Conservation (phyloP, 2,113 vertebrate genomes). For the Turdus rufiventris region DNA sequence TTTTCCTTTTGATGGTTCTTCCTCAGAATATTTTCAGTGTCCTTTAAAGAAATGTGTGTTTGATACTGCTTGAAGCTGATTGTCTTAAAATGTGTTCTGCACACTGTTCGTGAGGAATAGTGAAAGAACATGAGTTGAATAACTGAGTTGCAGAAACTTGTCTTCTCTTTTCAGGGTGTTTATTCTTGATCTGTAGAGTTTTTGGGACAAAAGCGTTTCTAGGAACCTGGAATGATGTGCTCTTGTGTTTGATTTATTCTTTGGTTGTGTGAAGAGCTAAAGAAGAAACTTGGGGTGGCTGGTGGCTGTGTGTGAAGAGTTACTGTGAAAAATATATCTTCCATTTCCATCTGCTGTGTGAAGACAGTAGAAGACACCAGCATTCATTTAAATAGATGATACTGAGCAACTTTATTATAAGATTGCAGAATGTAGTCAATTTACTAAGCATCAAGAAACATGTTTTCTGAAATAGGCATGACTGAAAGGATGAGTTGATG, state of each 20-base stretch:
- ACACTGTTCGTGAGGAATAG: accelerated
- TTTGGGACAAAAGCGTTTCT: neutral
- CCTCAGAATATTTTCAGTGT: neutral
- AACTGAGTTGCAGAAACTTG: neutral
- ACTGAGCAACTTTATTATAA: neutral
- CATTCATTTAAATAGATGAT: neutral
- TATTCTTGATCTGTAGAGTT: neutral
- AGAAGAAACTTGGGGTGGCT: neutral
- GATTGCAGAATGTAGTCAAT: neutral
- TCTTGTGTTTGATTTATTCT: neutral
- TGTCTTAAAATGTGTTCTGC: neutral
- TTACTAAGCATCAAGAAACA: neutral
- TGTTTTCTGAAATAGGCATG: neutral
- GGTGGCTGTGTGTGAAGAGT: neutral
- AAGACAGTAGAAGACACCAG: neutral
- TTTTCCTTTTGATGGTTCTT: neutral
- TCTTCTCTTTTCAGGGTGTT: neutral
- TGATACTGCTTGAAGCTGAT: neutral
- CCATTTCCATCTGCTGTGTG: neutral
- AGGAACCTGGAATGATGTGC: accelerated
- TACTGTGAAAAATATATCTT: neutral
- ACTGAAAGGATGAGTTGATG: neutral
- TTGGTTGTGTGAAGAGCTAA: neutral
- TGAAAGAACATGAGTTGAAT: neutral
- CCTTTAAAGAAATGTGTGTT: neutral